Base-by-base conservation (phyloP, 2,797 vertebrate genomes). In the Chaetodon trifasciatus region DNA sequence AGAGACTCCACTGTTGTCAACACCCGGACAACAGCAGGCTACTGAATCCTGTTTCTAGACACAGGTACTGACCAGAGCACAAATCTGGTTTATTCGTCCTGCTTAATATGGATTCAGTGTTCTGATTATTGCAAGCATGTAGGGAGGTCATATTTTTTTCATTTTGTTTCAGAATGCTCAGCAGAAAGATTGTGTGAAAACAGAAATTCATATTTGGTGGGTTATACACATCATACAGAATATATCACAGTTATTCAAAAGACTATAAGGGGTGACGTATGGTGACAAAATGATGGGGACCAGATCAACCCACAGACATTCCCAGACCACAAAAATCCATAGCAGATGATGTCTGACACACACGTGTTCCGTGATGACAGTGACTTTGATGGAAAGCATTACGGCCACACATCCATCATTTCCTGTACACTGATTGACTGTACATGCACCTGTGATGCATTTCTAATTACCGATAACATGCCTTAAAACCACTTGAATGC, bases 271-370 rank as follows among this genome's bases (percentile, higher is more conserved):
- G 76, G 72, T 87, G 79, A 86, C 82, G 91, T 82, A 89, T 88
- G 83, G 88, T 80, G 86, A 85, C 78, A 91, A 83, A 90, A 85
- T 77, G 89, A 78, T 83, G 81, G 81, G 70, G 81, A 78, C 70
- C 23, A 35, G 63, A 85, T 90, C 55, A 84, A 84, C 53, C 56
- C 81, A 52, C 81, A 91, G 87, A 92, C 89, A 93, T 89, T 92
- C 91, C 84, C 81, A 89, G 83, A 91, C 85, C 74, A 78, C 65
- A 79, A 72, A 90, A 91, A 89, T 90, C 74, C 82, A 73, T 64
- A 89, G 88, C 91, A 93, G 91, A 93, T 91, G 91, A 87, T 70
- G 78, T 73, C 85, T 91, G 90, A 90, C 84, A 86, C 91, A 93
- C 62, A 76, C 91, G 88, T 76, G 84, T 78, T 83, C 82, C 83